These are phyloP conservation scores for Hartigia nigra DNA, from an alignment of 2,888 invertebrate genomes.

Conservation along the genomic window DNA sequence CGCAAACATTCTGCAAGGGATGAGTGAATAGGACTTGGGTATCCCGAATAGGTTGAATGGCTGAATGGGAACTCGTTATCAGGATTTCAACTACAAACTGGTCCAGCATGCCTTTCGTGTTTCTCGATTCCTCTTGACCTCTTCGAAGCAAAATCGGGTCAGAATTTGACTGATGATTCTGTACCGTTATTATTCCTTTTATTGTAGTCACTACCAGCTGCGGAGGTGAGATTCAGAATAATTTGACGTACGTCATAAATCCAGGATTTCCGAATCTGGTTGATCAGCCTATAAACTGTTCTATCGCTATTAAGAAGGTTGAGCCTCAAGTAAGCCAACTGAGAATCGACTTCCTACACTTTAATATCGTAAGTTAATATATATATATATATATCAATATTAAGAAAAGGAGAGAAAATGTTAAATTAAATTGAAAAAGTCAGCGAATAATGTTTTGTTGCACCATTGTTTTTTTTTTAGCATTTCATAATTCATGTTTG, in stretches of 20 bases:
- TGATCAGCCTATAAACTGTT: conserved; percentile 76
- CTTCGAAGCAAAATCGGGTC: neutral
- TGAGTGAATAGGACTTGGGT: conserved; percentile 27
- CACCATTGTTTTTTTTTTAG: neutral
- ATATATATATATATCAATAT: neutral
- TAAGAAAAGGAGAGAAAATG: neutral
- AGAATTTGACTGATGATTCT: neutral
- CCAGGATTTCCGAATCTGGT: conserved; percentile 85
- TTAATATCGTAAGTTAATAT: conserved; percentile 75
- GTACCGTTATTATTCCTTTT: neutral
- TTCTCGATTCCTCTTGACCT: neutral
- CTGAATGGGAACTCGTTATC: conserved; percentile 46
- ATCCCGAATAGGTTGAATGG: conserved; percentile 31
- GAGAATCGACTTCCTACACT: conserved; percentile 85
- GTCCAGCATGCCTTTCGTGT: neutral
- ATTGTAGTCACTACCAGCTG: conserved; percentile 78
- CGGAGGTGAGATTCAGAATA: conserved; percentile 78
- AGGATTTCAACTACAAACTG: conserved; percentile 16
- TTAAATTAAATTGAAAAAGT: neutral
- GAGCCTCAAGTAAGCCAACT: conserved; percentile 85
- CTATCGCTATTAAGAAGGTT: conserved; percentile 79
- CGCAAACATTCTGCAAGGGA: conserved; percentile 43
- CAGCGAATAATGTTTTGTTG: neutral
- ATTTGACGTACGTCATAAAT: conserved; percentile 85
- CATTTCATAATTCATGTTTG: neutral